phyloP scores from a whole-genome alignment of 1,140 invertebrate genomes.

The Pteromalus puparum region DNA sequence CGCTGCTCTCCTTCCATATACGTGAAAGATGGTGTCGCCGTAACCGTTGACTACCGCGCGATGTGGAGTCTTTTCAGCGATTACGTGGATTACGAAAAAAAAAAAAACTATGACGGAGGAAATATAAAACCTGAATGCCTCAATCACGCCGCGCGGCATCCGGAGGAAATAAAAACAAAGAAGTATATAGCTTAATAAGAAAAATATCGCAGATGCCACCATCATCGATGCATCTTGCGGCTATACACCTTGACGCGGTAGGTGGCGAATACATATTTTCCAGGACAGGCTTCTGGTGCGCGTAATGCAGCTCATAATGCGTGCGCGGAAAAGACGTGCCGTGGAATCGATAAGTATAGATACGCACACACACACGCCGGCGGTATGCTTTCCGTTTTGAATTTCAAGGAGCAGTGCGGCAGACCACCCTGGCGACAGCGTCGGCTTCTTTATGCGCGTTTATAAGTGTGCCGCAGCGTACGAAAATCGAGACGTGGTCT shows the following conservation, averaged over 20 bases:
- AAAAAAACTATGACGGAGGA: too few species aligned
- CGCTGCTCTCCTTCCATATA: not conserved
- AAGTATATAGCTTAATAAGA: too few species aligned
- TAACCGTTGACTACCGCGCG: not conserved
- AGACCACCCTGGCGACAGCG: not conserved
- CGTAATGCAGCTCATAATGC: too few species aligned
- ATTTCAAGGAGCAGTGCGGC: slow-evolving; percentile 37
- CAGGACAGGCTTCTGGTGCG: not conserved
- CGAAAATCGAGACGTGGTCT: not conserved
- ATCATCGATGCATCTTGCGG: not conserved
- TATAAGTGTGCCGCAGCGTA: not conserved
- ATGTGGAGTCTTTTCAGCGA: not conserved
- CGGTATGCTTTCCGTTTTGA: slow-evolving; percentile 27
- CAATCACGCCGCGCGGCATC: too few species aligned
- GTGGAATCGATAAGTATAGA: slow-evolving; percentile 56
- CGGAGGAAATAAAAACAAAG: not conserved
- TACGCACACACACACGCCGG: not conserved
- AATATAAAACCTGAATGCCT: too few species aligned
- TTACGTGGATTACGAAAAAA: not conserved
- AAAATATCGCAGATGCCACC: not conserved
- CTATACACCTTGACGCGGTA: slow-evolving; percentile 1
- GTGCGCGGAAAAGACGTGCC: slow-evolving; percentile 6
- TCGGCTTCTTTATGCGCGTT: not conserved
- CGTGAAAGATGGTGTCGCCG: not conserved
- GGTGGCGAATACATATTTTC: slow-evolving; percentile 19